Base-by-base conservation (phyloP, 2,113 vertebrate genomes). In the Ploceus nigricollis region DNA sequence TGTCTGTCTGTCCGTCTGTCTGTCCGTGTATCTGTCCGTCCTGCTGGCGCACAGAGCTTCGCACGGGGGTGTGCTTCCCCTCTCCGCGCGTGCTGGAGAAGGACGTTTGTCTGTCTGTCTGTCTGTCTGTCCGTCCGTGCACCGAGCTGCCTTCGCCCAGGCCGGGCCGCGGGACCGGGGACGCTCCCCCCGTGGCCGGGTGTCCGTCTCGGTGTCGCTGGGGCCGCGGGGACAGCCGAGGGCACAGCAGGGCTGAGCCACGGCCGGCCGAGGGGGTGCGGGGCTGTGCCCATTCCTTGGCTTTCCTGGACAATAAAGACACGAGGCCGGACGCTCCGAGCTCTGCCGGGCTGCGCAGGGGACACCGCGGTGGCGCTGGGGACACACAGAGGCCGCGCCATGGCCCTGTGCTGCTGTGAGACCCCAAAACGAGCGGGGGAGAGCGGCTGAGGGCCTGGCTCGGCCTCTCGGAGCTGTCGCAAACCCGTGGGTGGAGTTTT, bases 171-270 rank as follows among this genome's bases (percentile, higher is more conserved):
- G 8, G 40, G 11, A 3, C 4, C 4, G 53, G n/a, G 57, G 57
- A 11, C 0, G 0, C 14, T 10, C 17, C 44, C 51, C 10, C 7
- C 7, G 0, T 2, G 1, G 0, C 23, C 47, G 21, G 25, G 21
- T 24, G 42, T 31, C 63, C 2, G 0, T 25, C 15, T 0, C 1
- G 3, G 40, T 15, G 54, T 19, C 7, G 4, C 57, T 1, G 35
- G 5, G 35, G 5, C 17, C 9, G 17, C 35, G 23, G 17, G 40
- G 30, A 50, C 54, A 35, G 44, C 79, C 0, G 7, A 8, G 57
- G 28, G 53, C 18, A 0, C 54, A 57, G 53, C 31, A 6, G 28
- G 51, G 51, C 51, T 53, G 51, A 7, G 16, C 51, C 51, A 3
- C 4, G 48, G 27, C 25, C 27, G 13, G 30, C 54, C 22, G 23